Evolutionary conservation across 2,888 invertebrate species (phyloP).

Genomic region (Dryobota labecula): DNA sequence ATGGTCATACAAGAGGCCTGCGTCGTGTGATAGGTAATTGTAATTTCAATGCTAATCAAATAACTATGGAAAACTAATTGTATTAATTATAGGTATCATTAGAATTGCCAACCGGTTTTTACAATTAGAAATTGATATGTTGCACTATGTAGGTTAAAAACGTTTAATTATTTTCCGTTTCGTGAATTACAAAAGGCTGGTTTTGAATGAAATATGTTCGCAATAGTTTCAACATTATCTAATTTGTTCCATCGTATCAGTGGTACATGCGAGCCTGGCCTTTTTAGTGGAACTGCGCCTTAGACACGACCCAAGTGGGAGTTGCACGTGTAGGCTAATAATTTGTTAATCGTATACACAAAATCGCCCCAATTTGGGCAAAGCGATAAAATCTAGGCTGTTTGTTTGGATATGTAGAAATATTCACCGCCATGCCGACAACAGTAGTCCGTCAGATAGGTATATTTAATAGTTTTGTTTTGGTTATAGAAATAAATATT

Average conservation of each 20-base stretch:
- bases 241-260: conserved; percentile 37
- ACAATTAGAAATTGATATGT: conserved; percentile 48
- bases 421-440: conserved; percentile 35
- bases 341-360: conserved; percentile 48
- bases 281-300: conserved; percentile 48
- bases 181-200: conserved; percentile 35
- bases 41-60: conserved; percentile 28
- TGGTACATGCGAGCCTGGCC: conserved; percentile 36
- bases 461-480: conserved; percentile 10
- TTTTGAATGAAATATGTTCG: conserved; percentile 36
- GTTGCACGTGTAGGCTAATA: conserved; percentile 52
- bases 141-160: conserved; percentile 43
- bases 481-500: too few relatives aligned
- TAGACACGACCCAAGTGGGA: conserved; percentile 48
- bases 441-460: too few relatives aligned
- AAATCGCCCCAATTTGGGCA: conserved; percentile 53
- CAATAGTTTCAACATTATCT: conserved; percentile 43
- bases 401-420: conserved; percentile 34
- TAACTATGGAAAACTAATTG: conserved; percentile 8
- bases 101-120: conserved; percentile 16
- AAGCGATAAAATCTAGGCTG: conserved; percentile 49
- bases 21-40: conserved; percentile 1
- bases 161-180: conserved; percentile 50
- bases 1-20: conserved; percentile 5
- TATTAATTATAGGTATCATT: not conserved